Conservation (phyloP, 2,888 invertebrate genomes). For the Coleophora deauratella region DNA sequence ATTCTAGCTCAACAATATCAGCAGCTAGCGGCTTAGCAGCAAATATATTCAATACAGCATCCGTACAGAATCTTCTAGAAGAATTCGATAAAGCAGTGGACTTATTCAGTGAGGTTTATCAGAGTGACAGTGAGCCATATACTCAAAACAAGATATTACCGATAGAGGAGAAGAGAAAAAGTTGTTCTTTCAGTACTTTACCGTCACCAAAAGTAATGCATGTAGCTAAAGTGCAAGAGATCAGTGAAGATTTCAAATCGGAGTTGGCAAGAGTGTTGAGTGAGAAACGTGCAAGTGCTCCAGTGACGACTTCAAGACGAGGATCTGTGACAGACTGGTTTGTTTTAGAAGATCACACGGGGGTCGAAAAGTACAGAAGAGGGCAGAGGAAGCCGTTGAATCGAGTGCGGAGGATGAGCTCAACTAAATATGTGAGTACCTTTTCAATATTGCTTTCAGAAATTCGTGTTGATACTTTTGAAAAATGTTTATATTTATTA, state of each 20-base stretch:
- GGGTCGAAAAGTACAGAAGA: constrained; percentile 44
- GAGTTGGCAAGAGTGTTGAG: constrained; percentile 45
- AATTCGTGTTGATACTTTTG: no score
- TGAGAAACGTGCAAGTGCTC: constrained; percentile 30
- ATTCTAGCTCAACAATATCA: constrained; percentile 50
- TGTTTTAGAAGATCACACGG: constrained; percentile 48
- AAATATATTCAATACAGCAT: constrained; percentile 47
- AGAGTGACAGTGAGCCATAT: constrained; percentile 63
- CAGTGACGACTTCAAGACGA: constrained; percentile 32
- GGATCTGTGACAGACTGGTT: constrained; percentile 68
- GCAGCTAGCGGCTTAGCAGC: constrained; percentile 44
- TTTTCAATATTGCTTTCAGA: no score
- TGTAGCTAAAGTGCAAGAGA: constrained; percentile 45
- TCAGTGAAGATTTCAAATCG: constrained; percentile 55
- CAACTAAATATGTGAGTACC: constrained; percentile 66
- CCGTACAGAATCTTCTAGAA: constrained; percentile 49
- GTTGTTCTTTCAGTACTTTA: constrained; percentile 49
- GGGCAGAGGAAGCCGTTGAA: constrained; percentile 53
- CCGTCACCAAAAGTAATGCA: constrained; percentile 58
- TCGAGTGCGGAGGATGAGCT: constrained; percentile 59
- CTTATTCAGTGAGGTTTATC: constrained; percentile 56
- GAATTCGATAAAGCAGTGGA: constrained; percentile 63
- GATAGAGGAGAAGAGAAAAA: constrained; percentile 45
- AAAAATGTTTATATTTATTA: no score
- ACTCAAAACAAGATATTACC: constrained; percentile 33